Base-by-base conservation (phyloP, 2,113 vertebrate genomes). In the Smithornis capensis region DNA sequence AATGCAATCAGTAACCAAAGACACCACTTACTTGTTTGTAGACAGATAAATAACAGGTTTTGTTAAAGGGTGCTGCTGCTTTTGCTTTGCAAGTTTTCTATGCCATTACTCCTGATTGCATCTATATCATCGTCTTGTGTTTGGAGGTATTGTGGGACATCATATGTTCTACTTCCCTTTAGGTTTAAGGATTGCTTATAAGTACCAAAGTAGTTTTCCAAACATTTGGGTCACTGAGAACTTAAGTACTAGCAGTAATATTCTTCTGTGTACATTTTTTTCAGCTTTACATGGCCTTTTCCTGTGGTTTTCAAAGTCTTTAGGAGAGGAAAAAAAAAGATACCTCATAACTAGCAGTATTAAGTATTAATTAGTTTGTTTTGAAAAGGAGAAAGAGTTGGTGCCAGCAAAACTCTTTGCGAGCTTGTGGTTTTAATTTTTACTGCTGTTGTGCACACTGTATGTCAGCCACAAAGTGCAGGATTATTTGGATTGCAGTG, bases 271-370 rank as follows among this genome's bases (percentile, higher is more conserved):
- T 38, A 28, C 2, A 4, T 27, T 24, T n/a, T 38, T 56, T 49
- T 37, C 3, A 70, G 6, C 27, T 86, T 52, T 68, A 55, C 5
- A 1, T 77, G 53, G 8, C 31, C 22, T 69, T 80, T 89, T 70
- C 29, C 19, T 14, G 3, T 73, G 17, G 1, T 33, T 86, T 73
- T 77, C 57, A 7, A 65, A 60, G 21, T 55, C 29, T 55, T 79
- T 1, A 38, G 15, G 25, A n/a, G 8, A 4, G 6, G 1, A 10
- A n/a, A n/a, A 38, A 59, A 42, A 57, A 16, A 23, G 4, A 31
- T 8, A 0, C 27, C 21, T 67, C 16, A n/a, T 49, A 77, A 24
- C 42, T 62, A 45, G n/a, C 33, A 47, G 38, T 81, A 55, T 69
- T 81, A 74, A 52, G n/a, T n/a, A n/a, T n/a, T 77, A 38, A 44